Conservation (phyloP, 2,113 vertebrate genomes). For the Engraulis encrasicolus region DNA sequence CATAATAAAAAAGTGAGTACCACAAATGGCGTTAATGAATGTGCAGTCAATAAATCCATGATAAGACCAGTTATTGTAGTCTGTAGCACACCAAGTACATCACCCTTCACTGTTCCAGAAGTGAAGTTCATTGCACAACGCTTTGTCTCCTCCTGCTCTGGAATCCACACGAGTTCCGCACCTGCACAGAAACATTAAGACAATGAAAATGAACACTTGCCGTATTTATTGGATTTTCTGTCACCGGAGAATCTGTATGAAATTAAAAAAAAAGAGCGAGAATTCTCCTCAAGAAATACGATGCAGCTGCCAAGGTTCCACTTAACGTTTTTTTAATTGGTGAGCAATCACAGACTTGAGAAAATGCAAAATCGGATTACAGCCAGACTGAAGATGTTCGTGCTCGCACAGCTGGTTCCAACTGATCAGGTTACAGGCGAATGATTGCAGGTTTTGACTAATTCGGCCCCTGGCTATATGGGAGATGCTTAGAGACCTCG, state of each 20-base stretch:
- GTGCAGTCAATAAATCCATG: neutral
- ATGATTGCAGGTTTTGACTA: slow-evolving; percentile 78
- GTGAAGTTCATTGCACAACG: neutral
- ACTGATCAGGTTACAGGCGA: slow-evolving; percentile 75
- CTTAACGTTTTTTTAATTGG: slow-evolving; percentile 79
- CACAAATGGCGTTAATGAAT: neutral
- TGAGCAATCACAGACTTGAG: slow-evolving; percentile 67
- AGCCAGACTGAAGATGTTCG: slow-evolving; percentile 58
- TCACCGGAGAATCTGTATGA: slow-evolving; percentile 62
- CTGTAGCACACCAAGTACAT: neutral
- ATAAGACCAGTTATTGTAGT: neutral
- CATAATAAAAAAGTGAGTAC: neutral
- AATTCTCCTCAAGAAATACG: slow-evolving; percentile 68
- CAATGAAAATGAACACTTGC: slow-evolving; percentile 53
- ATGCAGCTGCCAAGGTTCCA: slow-evolving; percentile 68
- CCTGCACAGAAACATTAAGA: slow-evolving; percentile 72
- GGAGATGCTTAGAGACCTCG: neutral
- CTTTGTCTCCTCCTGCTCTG: neutral
- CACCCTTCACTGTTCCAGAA: too few species aligned
- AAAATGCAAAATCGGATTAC: slow-evolving; percentile 74
- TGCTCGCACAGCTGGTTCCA: slow-evolving; percentile 71
- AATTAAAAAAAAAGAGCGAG: slow-evolving; percentile 34
- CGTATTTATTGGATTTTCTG: slow-evolving; percentile 75
- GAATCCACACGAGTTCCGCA: slow-evolving; percentile 46
- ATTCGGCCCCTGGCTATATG: neutral